Percentiles rank a stretch among this genome's conserved stretches.
phyloP scores from a whole-genome alignment of 2,797 vertebrate genomes.

The Ataeniobius toweri region DNA sequence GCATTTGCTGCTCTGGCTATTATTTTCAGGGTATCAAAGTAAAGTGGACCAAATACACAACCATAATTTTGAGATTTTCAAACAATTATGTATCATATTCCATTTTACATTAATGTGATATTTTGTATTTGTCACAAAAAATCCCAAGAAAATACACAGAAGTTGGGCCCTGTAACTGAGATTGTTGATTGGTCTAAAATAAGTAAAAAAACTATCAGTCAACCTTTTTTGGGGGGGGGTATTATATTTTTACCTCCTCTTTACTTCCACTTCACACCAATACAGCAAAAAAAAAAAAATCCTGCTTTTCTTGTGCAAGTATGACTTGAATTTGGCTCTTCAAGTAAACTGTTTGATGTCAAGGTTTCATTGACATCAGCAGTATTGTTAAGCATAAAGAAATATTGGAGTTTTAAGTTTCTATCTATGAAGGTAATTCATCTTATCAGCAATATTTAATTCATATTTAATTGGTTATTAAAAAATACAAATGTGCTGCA shows the following conservation, averaged over 20 bases:
- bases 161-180: background rate
- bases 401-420: background rate
- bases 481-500: background rate
- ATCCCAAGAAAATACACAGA: background rate
- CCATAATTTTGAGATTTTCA: background rate
- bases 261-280: background rate
- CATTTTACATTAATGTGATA: background rate
- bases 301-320: background rate
- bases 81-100: background rate
- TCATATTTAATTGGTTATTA: background rate
- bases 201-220: too few relatives aligned
- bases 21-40: background rate
- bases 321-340: background rate
- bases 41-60: background rate
- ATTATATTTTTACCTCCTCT: background rate
- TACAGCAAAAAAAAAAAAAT: background rate
- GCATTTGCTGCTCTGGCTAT: background rate
- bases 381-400: background rate
- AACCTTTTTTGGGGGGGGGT: too few relatives aligned
- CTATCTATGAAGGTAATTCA: background rate
- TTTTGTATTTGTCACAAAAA: background rate
- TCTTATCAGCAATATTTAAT: background rate
- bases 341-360: background rate
- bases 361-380: background rate
- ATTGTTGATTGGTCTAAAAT: too few relatives aligned